Evolutionary conservation across 2,888 invertebrate genomes (phyloP).

Genomic region (Melanchra persicariae): DNA sequence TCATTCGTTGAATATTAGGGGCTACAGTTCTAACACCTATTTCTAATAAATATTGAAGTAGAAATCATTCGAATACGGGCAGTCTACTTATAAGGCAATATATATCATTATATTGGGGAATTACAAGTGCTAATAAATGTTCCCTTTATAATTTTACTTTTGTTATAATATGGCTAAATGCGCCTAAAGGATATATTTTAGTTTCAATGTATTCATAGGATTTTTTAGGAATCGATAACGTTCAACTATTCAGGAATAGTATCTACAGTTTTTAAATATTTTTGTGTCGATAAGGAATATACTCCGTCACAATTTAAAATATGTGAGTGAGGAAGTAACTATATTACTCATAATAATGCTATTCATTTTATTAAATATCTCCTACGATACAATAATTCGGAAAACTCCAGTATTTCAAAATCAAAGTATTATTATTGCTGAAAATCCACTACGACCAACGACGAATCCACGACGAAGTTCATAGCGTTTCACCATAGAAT

Average conservation of each 20-base stretch:
- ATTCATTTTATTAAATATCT: conserved; percentile 38
- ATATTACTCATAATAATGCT: conserved; percentile 25
- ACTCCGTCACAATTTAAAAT: conserved; percentile 13
- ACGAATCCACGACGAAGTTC: no score
- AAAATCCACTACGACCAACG: conserved; percentile 24
- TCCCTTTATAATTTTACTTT: conserved; percentile 37
- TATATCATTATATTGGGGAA: conserved; percentile 47
- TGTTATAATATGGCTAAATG: conserved; percentile 23
- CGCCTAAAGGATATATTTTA: conserved; percentile 30
- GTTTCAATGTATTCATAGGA: conserved; percentile 2
- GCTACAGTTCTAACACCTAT: conserved; percentile 57
- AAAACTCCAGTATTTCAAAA: conserved; percentile 50
- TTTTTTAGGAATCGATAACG: conserved; percentile 16
- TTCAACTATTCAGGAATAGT: conserved; percentile 16
- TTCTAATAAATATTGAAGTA: conserved; percentile 44
- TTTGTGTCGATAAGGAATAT: conserved; percentile 19
- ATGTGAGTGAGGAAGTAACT: conserved; percentile 7
- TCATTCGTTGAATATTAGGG: conserved; percentile 52
- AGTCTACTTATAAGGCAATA: conserved; percentile 65
- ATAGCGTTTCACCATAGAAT: conserved; percentile 20
- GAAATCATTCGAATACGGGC: conserved; percentile 45
- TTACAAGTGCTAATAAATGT: conserved; percentile 36
- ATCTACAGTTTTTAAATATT: conserved; percentile 8
- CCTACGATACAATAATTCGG: conserved; percentile 67
- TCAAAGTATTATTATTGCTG: conserved; percentile 23